phyloP scores from a whole-genome alignment of 2,797 vertebrate species.

The Darevskia mixta region DNA sequence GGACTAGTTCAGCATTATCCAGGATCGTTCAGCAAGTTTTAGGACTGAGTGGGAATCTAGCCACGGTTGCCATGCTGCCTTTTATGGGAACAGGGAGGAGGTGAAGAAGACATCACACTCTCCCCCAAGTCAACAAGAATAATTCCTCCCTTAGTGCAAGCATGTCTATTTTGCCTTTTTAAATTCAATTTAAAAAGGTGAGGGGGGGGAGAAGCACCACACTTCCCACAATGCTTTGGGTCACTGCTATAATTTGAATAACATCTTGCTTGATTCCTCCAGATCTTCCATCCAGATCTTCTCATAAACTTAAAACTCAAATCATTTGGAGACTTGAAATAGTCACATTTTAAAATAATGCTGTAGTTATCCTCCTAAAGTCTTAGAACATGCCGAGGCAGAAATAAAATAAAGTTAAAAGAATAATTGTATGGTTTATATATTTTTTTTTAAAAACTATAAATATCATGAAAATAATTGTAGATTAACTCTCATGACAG shows the following conservation, averaged over 20 bases:
- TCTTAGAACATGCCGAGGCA: not conserved
- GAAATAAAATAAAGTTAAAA: not conserved
- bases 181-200: no score
- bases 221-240: not conserved
- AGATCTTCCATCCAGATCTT: not conserved
- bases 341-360: not conserved
- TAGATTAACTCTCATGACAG: not conserved
- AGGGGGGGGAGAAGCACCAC: no score
- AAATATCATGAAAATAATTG: not conserved
- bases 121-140: not conserved
- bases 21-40: not conserved
- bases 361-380: not conserved
- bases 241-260: not conserved
- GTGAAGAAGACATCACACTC: not conserved
- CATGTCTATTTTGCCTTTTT: no score
- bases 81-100: not conserved
- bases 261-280: not conserved
- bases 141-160: not conserved
- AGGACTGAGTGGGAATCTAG: not conserved
- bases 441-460: not conserved
- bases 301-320: not conserved
- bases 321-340: not conserved
- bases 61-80: not conserved
- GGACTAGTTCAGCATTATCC: not conserved
- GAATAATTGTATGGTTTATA: not conserved